Evolutionary conservation across 1,140 invertebrate genomes (phyloP).

Genomic region (Scaptodrosophila lebanonensis): DNA sequence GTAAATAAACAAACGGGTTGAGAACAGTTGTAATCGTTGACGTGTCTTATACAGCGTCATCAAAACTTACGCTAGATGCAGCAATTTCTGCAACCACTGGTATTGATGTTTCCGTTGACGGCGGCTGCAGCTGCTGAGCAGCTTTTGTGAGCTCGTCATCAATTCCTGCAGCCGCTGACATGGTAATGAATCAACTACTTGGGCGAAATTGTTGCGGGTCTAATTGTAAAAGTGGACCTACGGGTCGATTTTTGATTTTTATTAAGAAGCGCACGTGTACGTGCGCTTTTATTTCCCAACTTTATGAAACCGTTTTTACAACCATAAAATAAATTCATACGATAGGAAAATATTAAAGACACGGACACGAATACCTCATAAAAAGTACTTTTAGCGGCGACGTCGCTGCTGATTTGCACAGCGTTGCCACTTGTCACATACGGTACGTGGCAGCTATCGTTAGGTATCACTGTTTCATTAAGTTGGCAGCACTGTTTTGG

Average conservation of each 20-base stretch:
- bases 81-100: conserved; percentile 42
- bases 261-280: too few relatives aligned
- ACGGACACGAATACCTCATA: too few relatives aligned
- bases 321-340: too few relatives aligned
- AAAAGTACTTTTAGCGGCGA: conserved; percentile 21
- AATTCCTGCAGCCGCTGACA: conserved; percentile 60
- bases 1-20: conserved; percentile 12
- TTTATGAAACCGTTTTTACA: too few relatives aligned
- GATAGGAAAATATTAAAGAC: too few relatives aligned
- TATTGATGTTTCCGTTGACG: too few relatives aligned
- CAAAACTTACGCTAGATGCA: conserved; percentile 52
- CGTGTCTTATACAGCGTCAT: conserved; percentile 53
- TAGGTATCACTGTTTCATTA: conserved; percentile 16
- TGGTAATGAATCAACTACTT: conserved; percentile 20
- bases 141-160: conserved; percentile 30
- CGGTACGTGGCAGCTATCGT: background rate
- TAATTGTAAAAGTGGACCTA: too few relatives aligned
- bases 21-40: conserved; percentile 22
- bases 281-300: too few relatives aligned
- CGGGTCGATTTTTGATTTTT: too few relatives aligned
- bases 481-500: too few relatives aligned
- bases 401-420: background rate
- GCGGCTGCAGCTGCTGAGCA: conserved; percentile 1
- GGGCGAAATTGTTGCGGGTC: conserved; percentile 8
- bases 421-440: conserved; percentile 9